These are phyloP conservation scores for Rhinopomastus cyanomelas DNA, from an alignment of 2,113 vertebrate genomes.

Conservation along the genomic window DNA sequence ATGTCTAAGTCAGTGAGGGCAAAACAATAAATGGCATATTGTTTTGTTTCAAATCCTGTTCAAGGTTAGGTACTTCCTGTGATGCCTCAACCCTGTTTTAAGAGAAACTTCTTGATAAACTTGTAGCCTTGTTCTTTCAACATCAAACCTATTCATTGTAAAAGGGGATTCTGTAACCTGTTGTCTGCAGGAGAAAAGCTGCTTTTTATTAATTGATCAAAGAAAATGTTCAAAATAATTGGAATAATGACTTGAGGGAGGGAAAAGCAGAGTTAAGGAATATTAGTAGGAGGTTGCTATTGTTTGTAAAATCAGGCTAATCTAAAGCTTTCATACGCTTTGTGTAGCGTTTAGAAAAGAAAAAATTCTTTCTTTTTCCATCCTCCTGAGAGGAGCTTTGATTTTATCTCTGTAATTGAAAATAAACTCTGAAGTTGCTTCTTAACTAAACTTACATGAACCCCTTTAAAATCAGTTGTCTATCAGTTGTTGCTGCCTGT, in stretches of 20 bases:
- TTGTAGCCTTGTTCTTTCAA: neutral
- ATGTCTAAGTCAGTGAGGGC: neutral
- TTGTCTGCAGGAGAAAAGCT: slow-evolving; percentile 36
- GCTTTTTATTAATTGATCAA: slow-evolving; percentile 34
- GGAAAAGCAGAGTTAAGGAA: neutral
- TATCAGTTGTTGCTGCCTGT: slow-evolving; percentile 59
- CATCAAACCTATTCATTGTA: neutral
- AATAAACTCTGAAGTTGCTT: slow-evolving; percentile 77
- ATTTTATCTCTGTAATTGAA: slow-evolving; percentile 83
- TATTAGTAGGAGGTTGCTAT: slow-evolving; percentile 19
- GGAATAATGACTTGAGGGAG: slow-evolving; percentile 20
- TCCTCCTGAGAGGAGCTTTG: slow-evolving; percentile 47
- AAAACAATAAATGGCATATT: neutral
- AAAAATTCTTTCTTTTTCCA: slow-evolving; percentile 14
- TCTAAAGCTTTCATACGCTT: slow-evolving; percentile 55
- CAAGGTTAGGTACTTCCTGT: neutral
- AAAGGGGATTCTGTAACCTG: slow-evolving; percentile 21
- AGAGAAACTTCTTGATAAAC: neutral
- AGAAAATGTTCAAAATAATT: slow-evolving; percentile 55
- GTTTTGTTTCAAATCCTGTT: neutral
- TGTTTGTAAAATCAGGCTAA: slow-evolving; percentile 30
- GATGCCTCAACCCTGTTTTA: neutral
- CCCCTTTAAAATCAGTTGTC: slow-evolving; percentile 72
- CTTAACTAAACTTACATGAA: slow-evolving; percentile 75
- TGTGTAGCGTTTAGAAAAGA: slow-evolving; percentile 39